Evolutionary conservation across 2,113 vertebrate species (phyloP).

Genomic region (Psittacula cyanocephala): DNA sequence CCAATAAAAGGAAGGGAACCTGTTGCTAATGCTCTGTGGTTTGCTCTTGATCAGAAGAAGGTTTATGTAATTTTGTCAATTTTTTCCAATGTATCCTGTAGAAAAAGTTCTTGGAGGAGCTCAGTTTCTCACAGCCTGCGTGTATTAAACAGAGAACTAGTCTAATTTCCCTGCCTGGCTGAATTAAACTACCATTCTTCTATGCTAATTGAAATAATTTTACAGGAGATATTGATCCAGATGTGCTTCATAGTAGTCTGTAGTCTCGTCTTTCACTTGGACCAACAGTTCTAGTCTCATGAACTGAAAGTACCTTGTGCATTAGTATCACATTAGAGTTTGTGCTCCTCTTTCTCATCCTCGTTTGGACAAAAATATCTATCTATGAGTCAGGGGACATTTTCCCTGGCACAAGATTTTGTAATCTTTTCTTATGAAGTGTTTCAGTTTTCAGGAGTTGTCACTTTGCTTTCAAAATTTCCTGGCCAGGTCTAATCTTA

Average conservation of each 20-base stretch:
- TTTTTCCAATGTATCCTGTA: background rate
- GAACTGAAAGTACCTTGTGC: background rate
- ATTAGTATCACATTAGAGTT: background rate
- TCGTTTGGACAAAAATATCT: background rate
- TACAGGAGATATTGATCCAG: background rate
- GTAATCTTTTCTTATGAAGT: background rate
- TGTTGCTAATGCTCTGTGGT: background rate
- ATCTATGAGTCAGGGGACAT: rapidly evolving
- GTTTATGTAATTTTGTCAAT: background rate
- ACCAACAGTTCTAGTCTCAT: background rate
- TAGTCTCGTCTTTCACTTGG: background rate
- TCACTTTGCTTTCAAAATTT: background rate
- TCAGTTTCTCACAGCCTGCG: background rate
- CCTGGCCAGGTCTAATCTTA: background rate
- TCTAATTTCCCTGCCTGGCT: background rate
- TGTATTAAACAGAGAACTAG: background rate
- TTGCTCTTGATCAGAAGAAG: background rate
- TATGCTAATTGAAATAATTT: background rate
- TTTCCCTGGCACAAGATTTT: background rate
- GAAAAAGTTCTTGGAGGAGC: background rate
- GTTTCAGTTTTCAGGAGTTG: background rate
- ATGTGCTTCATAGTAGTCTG: background rate
- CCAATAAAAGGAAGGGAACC: background rate
- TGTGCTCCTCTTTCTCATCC: background rate
- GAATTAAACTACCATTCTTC: background rate